Conservation (phyloP, 2,888 invertebrate species). For the Chrysodeixis includens region DNA sequence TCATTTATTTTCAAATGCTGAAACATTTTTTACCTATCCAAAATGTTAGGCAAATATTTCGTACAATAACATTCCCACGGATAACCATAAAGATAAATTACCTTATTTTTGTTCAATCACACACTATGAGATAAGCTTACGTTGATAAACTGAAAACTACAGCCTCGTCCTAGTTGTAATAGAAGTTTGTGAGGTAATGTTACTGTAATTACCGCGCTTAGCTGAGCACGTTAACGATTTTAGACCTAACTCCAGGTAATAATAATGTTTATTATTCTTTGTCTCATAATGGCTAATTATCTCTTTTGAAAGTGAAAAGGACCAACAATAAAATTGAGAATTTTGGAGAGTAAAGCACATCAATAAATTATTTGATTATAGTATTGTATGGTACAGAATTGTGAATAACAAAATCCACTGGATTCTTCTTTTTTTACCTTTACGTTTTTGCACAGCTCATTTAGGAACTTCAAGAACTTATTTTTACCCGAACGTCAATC, state of each 20-base stretch:
- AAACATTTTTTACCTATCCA: too few species aligned
- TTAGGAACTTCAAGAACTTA: too few species aligned
- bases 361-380: background rate
- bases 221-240: background rate
- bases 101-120: too few species aligned
- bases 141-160: background rate
- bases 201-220: constrained; percentile 1
- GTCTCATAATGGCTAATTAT: constrained; percentile 4
- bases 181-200: constrained; percentile 1
- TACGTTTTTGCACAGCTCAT: too few species aligned
- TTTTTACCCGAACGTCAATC: too few species aligned
- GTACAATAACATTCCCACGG: too few species aligned
- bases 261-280: constrained; percentile 1
- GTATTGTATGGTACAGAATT: too few species aligned
- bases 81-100: too few species aligned
- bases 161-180: background rate
- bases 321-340: background rate
- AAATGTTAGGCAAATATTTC: too few species aligned
- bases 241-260: constrained; percentile 2
- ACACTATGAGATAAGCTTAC: background rate
- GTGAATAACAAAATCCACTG: too few species aligned
- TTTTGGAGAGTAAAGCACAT: background rate
- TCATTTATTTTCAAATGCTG: too few species aligned
- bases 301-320: constrained; percentile 1
- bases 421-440: too few species aligned